Conservation (phyloP, 2,888 invertebrate species). For the Coelinius sp. region DNA sequence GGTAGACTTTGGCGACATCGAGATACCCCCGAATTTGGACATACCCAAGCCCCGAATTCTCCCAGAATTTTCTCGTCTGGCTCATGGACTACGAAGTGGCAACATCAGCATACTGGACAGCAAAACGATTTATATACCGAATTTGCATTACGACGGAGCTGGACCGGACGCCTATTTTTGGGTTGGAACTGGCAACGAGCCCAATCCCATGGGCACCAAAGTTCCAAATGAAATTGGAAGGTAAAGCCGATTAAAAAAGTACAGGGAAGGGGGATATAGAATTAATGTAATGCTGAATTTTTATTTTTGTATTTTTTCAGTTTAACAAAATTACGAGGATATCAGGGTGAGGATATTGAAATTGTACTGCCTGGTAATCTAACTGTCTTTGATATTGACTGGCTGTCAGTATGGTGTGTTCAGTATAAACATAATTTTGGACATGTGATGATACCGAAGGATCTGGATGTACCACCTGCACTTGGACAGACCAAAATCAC, state of each 20-base stretch:
- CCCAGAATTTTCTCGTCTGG: constrained; percentile 88
- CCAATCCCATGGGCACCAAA: constrained; percentile 86
- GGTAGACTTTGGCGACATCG: constrained; percentile 92
- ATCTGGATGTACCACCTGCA: constrained; percentile 91
- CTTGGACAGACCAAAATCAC: constrained; percentile 92
- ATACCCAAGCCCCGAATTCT: constrained; percentile 86
- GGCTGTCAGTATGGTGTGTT: constrained; percentile 94
- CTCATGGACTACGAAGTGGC: constrained; percentile 90
- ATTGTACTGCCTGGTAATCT: constrained; percentile 87
- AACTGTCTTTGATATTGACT: constrained; percentile 92
- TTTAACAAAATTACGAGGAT: constrained; percentile 83
- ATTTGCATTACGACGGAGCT: constrained; percentile 91
- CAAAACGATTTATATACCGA: constrained; percentile 92
- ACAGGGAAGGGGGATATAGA: neutral
- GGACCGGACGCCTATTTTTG: constrained; percentile 95
- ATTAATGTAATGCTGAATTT: neutral
- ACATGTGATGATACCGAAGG: constrained; percentile 88
- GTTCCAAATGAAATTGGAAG: constrained; percentile 91
- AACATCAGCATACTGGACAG: constrained; percentile 93
- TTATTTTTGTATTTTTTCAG: constrained; percentile 65
- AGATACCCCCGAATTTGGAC: constrained; percentile 82
- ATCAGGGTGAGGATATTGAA: constrained; percentile 93
- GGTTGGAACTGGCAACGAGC: constrained; percentile 91
- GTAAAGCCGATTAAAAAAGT: constrained; percentile 59
- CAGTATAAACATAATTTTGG: constrained; percentile 92